phyloP scores from a whole-genome alignment of 2,797 vertebrate genomes.

The Malurus leucopterus region DNA sequence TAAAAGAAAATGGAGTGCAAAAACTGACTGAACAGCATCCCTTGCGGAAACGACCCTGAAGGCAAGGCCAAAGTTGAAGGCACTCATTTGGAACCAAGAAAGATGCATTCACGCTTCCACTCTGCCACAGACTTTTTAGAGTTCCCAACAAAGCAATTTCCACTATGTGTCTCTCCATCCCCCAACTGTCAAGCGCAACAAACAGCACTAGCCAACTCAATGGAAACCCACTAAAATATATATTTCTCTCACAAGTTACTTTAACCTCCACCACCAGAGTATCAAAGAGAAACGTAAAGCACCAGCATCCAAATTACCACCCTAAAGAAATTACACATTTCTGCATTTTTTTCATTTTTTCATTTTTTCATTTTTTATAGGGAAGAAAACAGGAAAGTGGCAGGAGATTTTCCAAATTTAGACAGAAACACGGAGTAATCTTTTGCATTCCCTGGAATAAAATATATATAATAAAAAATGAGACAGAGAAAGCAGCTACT shows the following conservation, averaged over 20 bases:
- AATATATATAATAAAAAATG: neutral
- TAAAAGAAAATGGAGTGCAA: neutral
- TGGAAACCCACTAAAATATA: neutral
- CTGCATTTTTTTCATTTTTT: neutral
- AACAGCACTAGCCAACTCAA: neutral
- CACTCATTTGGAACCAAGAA: neutral
- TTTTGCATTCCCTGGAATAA: neutral
- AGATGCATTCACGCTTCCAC: neutral
- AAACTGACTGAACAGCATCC: neutral
- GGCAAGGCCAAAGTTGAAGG: neutral
- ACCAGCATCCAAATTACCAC: neutral
- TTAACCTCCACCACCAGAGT: neutral
- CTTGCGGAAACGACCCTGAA: neutral
- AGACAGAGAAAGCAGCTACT: neutral
- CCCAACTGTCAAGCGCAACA: neutral
- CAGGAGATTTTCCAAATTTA: neutral
- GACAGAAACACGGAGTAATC: neutral
- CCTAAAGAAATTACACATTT: neutral
- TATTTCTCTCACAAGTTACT: neutral
- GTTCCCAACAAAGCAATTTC: neutral
- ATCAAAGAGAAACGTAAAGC: neutral
- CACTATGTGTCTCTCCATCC: neutral
- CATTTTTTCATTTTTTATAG: neutral
- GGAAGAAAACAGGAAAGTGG: neutral
- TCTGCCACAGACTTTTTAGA: neutral